phyloP scores from a whole-genome alignment of 2,113 vertebrate genomes.

The Noturus placidus region DNA sequence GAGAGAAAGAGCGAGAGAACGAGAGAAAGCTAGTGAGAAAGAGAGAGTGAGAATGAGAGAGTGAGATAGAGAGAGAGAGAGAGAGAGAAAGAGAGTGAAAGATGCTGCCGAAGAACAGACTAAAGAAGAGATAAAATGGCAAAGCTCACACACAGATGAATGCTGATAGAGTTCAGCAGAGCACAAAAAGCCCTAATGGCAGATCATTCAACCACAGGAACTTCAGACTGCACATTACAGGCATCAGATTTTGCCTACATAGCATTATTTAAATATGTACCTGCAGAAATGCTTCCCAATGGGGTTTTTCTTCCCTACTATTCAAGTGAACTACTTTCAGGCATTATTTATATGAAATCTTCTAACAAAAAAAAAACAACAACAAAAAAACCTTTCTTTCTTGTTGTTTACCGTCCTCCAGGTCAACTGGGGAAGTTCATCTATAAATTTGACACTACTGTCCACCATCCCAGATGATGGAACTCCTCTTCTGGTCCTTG shows the following conservation, averaged over 20 bases:
- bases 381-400: too few relatives aligned
- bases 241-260: slow-evolving; percentile 26
- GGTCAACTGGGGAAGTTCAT: too few relatives aligned
- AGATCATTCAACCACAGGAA: not conserved
- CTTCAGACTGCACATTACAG: slow-evolving; percentile 5
- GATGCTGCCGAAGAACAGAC: not conserved
- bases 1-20: too few relatives aligned
- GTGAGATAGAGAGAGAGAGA: not conserved
- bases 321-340: not conserved
- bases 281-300: slow-evolving; percentile 3
- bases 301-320: not conserved
- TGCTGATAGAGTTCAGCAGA: not conserved
- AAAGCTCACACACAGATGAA: not conserved
- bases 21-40: too few relatives aligned
- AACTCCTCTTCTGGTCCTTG: too few relatives aligned
- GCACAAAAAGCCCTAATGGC: not conserved
- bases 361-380: not conserved
- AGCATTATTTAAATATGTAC: not conserved
- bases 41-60: not conserved
- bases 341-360: not conserved
- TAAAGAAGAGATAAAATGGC: not conserved
- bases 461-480: too few relatives aligned
- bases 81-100: not conserved
- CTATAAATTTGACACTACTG: too few relatives aligned
- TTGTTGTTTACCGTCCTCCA: too few relatives aligned